Evolutionary conservation across 2,113 vertebrate genomes (phyloP), one percentile per base, ranked within the genome.

Genomic region (Colaptes auratus): DNA sequence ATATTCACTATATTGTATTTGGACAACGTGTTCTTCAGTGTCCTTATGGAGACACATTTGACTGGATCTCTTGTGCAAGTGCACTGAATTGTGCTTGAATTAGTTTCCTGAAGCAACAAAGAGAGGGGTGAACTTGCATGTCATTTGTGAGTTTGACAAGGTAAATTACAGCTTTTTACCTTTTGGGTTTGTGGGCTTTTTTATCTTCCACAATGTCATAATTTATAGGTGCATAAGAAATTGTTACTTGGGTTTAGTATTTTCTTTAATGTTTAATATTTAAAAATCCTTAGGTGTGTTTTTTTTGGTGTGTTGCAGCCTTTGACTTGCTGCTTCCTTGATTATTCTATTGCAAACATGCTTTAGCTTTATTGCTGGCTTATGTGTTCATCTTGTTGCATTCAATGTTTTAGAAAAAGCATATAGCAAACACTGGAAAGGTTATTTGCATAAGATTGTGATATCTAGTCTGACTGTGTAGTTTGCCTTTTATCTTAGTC

Each of bases 21-120:
- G 76, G 64, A 77, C 75, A 15, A 24, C 77, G 27, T 70, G 67
- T 92, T 89, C 60, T 82, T 91, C 64, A 89, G 82, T 93, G 80
- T 67, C 79, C 78, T 89, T 92, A 80, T 76, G 79, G 88, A 91
- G 66, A 93, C 63, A 55, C 48, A 58, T 87, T 91, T 93, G 86
- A 28, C 79, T 92, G 65, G 74, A 73, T 96, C 83, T 91, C 83
- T 92, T 90, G 82, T 93, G 9, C 94, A 88, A 91, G 61, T 82
- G 92, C 67, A 85, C 72, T 92, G 76, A 88, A 70, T 74, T 70
- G 25, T 84, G 65, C 76, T 83, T 50, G 33, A 83, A n/a, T 93
- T 81, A 36, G 24, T 78, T 77, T 87, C 60, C 59, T 88, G 65
- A 89, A 82, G 92, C 78, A 81, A 85, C 4, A 28, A 73, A 75